Evolutionary conservation across 92 coral and sea anemone species (phyloP).

Genomic region (Phenganax marumi): DNA sequence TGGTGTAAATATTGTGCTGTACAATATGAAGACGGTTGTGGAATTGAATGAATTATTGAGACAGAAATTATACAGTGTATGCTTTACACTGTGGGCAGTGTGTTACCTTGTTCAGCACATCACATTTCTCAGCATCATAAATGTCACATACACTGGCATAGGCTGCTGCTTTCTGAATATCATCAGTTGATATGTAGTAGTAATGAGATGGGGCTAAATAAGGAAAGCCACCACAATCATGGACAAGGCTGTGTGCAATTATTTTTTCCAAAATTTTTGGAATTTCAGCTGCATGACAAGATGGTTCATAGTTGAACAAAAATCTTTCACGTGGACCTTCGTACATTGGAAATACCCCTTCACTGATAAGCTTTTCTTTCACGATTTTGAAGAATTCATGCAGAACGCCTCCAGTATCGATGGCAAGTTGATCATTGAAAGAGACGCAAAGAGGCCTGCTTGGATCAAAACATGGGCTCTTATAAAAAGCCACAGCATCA

Average conservation of each 20-base stretch:
- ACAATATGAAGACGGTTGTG: no score
- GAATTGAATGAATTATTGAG: no score
- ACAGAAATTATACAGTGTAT: neutral
- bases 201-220: constrained; percentile 41
- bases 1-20: no score
- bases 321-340: constrained; percentile 47
- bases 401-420: constrained; percentile 52
- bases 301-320: constrained; percentile 35
- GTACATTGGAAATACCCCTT: constrained; percentile 13
- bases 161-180: constrained; percentile 39
- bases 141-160: constrained; percentile 37
- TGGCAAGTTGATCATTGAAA: constrained; percentile 48
- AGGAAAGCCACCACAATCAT: constrained; percentile 18
- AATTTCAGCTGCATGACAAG: constrained; percentile 45
- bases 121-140: constrained; percentile 42
- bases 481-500: constrained; percentile 56
- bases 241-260: constrained; percentile 42
- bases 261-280: constrained; percentile 45
- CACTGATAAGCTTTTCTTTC: constrained; percentile 22
- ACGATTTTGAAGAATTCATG: constrained; percentile 40
- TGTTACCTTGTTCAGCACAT: constrained; percentile 39
- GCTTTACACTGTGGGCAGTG: no score
- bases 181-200: constrained; percentile 44
- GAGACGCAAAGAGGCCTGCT: constrained; percentile 24
- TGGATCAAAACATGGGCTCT: constrained; percentile 30